phyloP scores from a whole-genome alignment of 1,140 invertebrate genomes.

The Uloborus diversus region DNA sequence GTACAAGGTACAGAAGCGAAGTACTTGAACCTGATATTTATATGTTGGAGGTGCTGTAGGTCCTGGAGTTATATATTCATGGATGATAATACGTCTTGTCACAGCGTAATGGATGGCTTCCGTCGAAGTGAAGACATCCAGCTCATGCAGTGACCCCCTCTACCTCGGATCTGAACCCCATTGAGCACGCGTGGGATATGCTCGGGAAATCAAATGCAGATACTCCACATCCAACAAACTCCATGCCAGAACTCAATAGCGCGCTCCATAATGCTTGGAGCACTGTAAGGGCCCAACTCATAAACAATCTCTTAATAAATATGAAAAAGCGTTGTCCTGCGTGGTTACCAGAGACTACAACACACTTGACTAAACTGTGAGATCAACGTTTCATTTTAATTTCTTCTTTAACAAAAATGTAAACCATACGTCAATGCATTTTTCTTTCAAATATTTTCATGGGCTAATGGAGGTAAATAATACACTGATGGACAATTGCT shows the following conservation, averaged over 20 bases:
- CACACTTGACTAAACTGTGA: background rate
- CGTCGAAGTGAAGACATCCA: background rate
- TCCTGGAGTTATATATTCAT: background rate
- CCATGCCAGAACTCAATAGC: background rate
- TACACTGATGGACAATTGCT: too few relatives aligned
- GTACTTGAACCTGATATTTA: background rate
- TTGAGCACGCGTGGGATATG: background rate
- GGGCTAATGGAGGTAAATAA: background rate
- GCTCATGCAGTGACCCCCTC: background rate
- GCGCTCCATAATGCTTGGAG: background rate
- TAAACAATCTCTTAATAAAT: background rate
- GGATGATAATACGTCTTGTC: background rate
- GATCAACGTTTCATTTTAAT: background rate
- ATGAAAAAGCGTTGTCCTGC: background rate
- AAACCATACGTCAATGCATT: background rate
- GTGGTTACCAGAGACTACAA: background rate
- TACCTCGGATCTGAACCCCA: background rate
- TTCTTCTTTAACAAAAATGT: background rate
- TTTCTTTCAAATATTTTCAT: background rate
- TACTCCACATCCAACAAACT: background rate
- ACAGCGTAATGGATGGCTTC: background rate
- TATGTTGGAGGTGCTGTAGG: background rate
- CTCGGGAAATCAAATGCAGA: background rate
- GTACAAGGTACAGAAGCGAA: background rate
- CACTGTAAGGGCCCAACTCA: background rate